A percentile compares a stretch with the other conserved stretches of the same genome.
Conservation (phyloP, 2,797 vertebrate species). For the Ctenosaura bakeri region DNA sequence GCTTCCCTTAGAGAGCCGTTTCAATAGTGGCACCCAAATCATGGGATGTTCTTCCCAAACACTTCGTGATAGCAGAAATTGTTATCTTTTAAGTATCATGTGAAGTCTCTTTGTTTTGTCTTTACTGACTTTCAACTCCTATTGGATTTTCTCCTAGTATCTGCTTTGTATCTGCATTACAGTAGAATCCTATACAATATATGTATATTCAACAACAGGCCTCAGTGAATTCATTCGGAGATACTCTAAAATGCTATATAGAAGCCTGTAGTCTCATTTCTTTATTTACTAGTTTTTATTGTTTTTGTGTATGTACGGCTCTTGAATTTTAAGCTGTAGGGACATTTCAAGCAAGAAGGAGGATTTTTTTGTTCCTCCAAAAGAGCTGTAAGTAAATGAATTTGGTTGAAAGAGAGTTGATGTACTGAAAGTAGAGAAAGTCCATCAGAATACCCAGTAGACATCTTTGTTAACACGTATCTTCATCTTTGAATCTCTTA, state of each 20-base stretch:
- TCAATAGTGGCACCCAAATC: background rate
- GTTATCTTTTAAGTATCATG: background rate
- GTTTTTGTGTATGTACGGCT: background rate
- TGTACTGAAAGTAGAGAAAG: too few species aligned
- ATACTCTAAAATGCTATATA: too few species aligned
- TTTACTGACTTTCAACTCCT: background rate
- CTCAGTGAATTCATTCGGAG: too few species aligned
- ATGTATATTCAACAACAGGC: too few species aligned
- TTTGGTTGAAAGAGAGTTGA: background rate
- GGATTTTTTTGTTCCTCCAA: background rate
- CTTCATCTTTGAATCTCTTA: too few species aligned
- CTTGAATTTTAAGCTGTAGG: background rate
- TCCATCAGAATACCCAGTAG: too few species aligned
- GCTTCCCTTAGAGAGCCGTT: background rate
- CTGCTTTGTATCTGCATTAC: background rate
- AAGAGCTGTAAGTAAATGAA: background rate
- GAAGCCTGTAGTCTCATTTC: background rate
- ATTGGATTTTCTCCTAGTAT: background rate
- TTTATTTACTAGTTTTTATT: background rate
- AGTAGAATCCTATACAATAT: background rate
- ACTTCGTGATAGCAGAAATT: background rate
- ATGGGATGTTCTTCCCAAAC: too few species aligned
- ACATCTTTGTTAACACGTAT: too few species aligned
- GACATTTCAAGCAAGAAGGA: background rate
- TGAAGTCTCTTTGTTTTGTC: background rate